phyloP scores from a whole-genome alignment of 2,888 invertebrate species.

The Drosophila ustulata region DNA sequence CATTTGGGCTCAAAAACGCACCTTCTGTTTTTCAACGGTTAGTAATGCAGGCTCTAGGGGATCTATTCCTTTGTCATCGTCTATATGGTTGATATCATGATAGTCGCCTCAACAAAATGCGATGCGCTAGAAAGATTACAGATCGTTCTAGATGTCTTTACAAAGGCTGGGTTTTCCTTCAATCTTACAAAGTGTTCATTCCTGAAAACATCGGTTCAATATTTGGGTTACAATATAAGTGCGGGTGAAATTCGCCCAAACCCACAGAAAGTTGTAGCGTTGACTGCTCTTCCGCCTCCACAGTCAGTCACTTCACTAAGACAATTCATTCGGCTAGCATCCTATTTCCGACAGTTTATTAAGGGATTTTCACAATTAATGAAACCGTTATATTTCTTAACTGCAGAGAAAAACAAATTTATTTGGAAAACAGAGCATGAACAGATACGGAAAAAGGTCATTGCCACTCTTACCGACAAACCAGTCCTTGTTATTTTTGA shows the following conservation, averaged over 20 bases:
- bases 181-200: slow-evolving; percentile 16
- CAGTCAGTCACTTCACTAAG: slow-evolving; percentile 22
- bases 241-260: slow-evolving; percentile 27
- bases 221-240: slow-evolving; percentile 20
- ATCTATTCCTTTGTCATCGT: slow-evolving; percentile 17
- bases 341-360: slow-evolving; percentile 28
- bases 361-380: slow-evolving; percentile 26
- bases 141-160: slow-evolving; percentile 14
- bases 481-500: slow-evolving; percentile 8
- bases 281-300: slow-evolving; percentile 27
- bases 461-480: slow-evolving; percentile 1
- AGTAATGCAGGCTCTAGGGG: slow-evolving; percentile 22
- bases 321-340: slow-evolving; percentile 15
- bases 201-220: slow-evolving; percentile 24
- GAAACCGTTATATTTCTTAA: slow-evolving; percentile 25
- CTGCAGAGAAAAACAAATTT: slow-evolving; percentile 25
- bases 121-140: slow-evolving; percentile 25
- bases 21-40: slow-evolving; percentile 15
- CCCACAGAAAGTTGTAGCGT: slow-evolving; percentile 26
- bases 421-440: slow-evolving; percentile 16
- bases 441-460: slow-evolving; percentile 7
- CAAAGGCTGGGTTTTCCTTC: slow-evolving; percentile 17
- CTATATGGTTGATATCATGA: slow-evolving; percentile 22
- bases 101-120: slow-evolving; percentile 17
- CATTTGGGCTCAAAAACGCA: slow-evolving; percentile 13